Evolutionary conservation across 2,797 vertebrate species (phyloP).

Genomic region (Valencia hispanica): DNA sequence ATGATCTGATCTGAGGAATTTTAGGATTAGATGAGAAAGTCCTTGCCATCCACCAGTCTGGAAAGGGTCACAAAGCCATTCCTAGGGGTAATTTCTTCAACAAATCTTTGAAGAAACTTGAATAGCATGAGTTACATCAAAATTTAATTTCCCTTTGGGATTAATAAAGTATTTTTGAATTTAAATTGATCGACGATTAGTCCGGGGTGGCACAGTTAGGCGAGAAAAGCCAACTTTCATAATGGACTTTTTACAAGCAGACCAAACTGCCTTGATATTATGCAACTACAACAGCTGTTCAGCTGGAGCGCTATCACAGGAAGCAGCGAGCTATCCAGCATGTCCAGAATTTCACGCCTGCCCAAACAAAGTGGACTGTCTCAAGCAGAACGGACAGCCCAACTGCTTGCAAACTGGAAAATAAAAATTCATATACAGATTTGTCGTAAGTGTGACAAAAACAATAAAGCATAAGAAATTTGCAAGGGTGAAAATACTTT

Average conservation of each 20-base stretch:
- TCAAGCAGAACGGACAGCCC: not conserved
- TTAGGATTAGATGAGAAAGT: not conserved
- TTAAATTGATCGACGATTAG: too few relatives aligned
- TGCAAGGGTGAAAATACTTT: not conserved
- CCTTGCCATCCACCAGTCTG: not conserved
- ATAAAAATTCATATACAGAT: not conserved
- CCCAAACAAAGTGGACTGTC: not conserved
- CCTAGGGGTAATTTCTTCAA: too few relatives aligned
- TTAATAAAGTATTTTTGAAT: too few relatives aligned
- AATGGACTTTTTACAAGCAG: too few relatives aligned
- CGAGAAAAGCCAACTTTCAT: too few relatives aligned
- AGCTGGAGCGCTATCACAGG: not conserved
- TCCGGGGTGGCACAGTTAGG: too few relatives aligned
- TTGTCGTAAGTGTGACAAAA: not conserved
- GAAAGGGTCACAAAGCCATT: not conserved
- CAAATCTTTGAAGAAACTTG: too few relatives aligned
- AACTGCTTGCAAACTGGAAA: not conserved
- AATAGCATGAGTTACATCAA: too few relatives aligned
- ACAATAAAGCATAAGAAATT: not conserved
- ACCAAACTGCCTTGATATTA: not conserved
- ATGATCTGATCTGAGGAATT: not conserved
- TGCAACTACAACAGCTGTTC: not conserved
- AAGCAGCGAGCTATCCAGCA: not conserved
- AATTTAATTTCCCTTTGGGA: too few relatives aligned
- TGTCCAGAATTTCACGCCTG: not conserved